These are phyloP conservation scores for Catocala nupta DNA, from an alignment of 2,888 invertebrate species.

Conservation along the genomic window DNA sequence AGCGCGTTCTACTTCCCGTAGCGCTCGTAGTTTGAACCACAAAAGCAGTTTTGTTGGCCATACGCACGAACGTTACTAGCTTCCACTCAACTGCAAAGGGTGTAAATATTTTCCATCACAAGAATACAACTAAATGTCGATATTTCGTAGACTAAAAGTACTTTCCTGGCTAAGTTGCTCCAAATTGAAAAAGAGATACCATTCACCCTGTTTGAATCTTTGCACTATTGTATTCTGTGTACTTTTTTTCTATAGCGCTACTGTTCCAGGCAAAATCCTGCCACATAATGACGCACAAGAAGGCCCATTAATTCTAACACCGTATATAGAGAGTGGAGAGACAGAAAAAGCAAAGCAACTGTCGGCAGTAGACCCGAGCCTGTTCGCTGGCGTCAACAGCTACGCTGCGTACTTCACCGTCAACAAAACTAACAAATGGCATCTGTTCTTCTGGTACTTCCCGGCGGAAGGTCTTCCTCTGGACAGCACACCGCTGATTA, in stretches of 20 bases:
- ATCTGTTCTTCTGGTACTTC: slow-evolving; percentile 93
- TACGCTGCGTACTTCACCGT: slow-evolving; percentile 82
- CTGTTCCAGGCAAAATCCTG: slow-evolving; percentile 11
- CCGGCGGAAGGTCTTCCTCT: slow-evolving; percentile 77
- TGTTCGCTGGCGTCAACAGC: slow-evolving; percentile 34
- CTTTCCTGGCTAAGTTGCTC: no score
- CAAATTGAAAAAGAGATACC: no score
- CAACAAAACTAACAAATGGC: slow-evolving; percentile 89
- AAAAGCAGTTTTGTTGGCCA: no score
- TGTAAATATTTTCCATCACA: no score
- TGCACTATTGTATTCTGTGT: no score
- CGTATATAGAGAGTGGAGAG: slow-evolving; percentile 28
- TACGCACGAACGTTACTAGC: no score
- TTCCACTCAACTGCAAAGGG: no score
- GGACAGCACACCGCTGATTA: slow-evolving; percentile 65
- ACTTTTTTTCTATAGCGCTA: neutral
- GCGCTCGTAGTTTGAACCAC: no score
- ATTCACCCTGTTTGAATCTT: no score
- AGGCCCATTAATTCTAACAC: slow-evolving; percentile 35
- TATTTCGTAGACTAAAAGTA: no score
- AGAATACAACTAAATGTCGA: no score
- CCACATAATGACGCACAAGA: neutral
- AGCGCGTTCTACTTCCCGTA: no score
- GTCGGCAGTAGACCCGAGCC: slow-evolving; percentile 33
- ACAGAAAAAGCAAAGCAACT: slow-evolving; percentile 26